Evolutionary conservation across 2,888 invertebrate species (phyloP).

Genomic region (Magallana nippona): DNA sequence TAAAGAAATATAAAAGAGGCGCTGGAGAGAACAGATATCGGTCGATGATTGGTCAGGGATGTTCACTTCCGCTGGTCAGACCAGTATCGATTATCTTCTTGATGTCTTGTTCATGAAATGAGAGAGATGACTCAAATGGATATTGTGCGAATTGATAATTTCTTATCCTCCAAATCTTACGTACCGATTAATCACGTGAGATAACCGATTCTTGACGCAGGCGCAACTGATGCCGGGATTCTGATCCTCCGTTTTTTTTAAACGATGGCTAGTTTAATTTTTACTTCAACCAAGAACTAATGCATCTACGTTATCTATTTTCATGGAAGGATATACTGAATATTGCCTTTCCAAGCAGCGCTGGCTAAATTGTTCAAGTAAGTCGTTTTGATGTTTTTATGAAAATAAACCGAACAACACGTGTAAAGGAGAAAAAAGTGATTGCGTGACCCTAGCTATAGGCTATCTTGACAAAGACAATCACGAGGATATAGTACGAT

Average conservation of each 20-base stretch:
- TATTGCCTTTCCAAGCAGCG: constrained; percentile 35
- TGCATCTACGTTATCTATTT: constrained; percentile 25
- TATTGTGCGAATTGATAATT: constrained; percentile 30
- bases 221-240: constrained; percentile 36
- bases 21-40: not conserved
- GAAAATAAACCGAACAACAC: not conserved
- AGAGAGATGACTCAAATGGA: constrained; percentile 30
- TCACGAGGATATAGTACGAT: too few relatives aligned
- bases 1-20: not conserved
- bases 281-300: not conserved
- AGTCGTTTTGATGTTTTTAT: constrained; percentile 3
- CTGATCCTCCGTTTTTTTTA: constrained; percentile 2
- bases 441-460: too few relatives aligned
- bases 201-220: constrained; percentile 14
- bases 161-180: not conserved
- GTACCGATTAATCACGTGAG: constrained; percentile 34
- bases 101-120: constrained; percentile 1
- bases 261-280: not conserved
- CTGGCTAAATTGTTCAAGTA: constrained; percentile 33
- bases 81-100: constrained; percentile 10
- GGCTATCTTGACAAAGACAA: too few relatives aligned
- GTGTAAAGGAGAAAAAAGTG: too few relatives aligned
- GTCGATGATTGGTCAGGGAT: constrained; percentile 16
- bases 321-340: constrained; percentile 41
- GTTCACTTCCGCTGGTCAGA: constrained; percentile 2